Evolutionary conservation across 1,140 invertebrate genomes (phyloP).

Genomic region (Eulimnadia texana): DNA sequence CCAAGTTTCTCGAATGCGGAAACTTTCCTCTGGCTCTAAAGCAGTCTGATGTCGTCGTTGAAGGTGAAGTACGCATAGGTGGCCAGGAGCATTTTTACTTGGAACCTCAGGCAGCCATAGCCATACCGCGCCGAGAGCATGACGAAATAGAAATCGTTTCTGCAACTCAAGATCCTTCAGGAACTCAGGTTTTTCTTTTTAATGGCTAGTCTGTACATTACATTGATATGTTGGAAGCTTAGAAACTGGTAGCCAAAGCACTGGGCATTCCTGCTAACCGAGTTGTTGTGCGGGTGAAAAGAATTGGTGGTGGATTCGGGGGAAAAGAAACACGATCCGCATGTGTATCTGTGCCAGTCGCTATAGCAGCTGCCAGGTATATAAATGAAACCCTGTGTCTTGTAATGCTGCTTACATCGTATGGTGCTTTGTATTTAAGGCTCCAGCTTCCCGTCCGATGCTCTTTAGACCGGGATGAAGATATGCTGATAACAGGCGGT

Average conservation of each 20-base stretch:
- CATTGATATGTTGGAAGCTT: too few species aligned
- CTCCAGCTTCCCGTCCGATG: slow-evolving; percentile 62
- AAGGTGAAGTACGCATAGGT: slow-evolving; percentile 62
- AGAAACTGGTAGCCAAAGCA: slow-evolving; percentile 54
- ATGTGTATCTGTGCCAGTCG: slow-evolving; percentile 32
- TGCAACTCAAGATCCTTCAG: slow-evolving; percentile 63
- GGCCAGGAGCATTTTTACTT: slow-evolving; percentile 97
- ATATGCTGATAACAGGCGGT: slow-evolving; percentile 75
- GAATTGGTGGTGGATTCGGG: slow-evolving; percentile 91
- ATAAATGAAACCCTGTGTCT: too few species aligned
- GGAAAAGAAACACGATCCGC: slow-evolving; percentile 73
- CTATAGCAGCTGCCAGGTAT: slow-evolving; percentile 29
- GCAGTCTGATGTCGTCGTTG: slow-evolving; percentile 43
- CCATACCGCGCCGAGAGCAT: slow-evolving; percentile 41
- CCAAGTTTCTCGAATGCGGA: slow-evolving; percentile 36
- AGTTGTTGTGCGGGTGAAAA: slow-evolving; percentile 60
- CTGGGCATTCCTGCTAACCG: slow-evolving; percentile 59
- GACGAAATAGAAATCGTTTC: slow-evolving; percentile 70
- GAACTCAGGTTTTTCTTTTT: neutral
- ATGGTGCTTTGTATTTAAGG: too few species aligned
- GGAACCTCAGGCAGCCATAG: slow-evolving; percentile 60
- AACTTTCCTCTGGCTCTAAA: slow-evolving; percentile 47
- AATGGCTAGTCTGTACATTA: too few species aligned
- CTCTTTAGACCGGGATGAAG: slow-evolving; percentile 85
- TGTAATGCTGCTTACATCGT: too few species aligned